Base-by-base conservation (phyloP, 2,113 vertebrate genomes). In the Clarias gariepinus region DNA sequence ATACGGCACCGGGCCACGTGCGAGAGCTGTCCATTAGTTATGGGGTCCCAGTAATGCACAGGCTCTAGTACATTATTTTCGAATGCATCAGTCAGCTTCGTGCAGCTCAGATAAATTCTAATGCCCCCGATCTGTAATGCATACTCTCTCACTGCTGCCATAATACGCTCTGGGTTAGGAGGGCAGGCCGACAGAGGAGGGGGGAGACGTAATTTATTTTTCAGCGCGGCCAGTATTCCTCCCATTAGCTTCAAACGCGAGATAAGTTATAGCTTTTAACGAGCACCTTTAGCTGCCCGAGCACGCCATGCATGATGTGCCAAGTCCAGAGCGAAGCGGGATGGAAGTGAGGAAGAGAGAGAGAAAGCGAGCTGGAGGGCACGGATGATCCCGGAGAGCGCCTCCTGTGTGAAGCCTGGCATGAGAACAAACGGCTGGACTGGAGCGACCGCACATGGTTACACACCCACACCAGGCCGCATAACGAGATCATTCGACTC, bases 1-100 rank as follows among this genome's bases (percentile, higher is more conserved):
- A 96, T 97, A 97, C 94, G 95, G 96, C 90, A 92, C 93, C 91
- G 95, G 95, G 96, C 96, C 96, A 96, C 93, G 93, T 96, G 96
- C 95, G 92, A 96, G 96, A 95, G 95, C 95, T 96, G 94, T 96
- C 96, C 96, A 97, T 98, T 98, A 98, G 95, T 97, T 95, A 95
- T 95, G 94, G 94, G 95, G 95, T 89, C 94, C 94, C 93, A 91
- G 96, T 97, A 97, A 97, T 96, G 95, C 95, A 96, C 95, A 91
- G 95, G 95, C 95, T 95, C 90, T 91, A 98, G 96, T 98, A 96
- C 96, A 98, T 98, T 98, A 98, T 97, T 98, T 97, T 96, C 95
- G 95, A 96, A 98, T 98, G 97, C 95, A 97, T 98, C 97, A 97
- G 96, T 96, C 95, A 97, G 95, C 95, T 94, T 95, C 93, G 94